Evolutionary conservation across 2,113 vertebrate species (phyloP), one percentile per base, ranked within the genome.

Genomic region (Machaerirhynchus nigripectus): DNA sequence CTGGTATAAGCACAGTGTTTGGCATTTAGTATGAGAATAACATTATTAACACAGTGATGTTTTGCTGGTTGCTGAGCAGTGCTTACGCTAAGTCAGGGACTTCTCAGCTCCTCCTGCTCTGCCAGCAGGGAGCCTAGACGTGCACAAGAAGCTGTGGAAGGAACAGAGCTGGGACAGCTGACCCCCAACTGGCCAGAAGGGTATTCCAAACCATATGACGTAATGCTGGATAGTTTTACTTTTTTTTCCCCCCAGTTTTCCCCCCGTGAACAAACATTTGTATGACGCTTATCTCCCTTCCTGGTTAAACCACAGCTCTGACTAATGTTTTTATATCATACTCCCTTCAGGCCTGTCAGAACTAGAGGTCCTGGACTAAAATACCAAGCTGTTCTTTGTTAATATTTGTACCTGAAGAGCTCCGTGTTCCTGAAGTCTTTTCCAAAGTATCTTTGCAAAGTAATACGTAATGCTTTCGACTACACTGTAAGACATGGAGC

Each of bases 181-280:
- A 74, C 16, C 18, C 18, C 22, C 18, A 40, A 0, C 9, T 28
- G n/a, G 19, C 22, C 18, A 19, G 33, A 40, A 22, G 31, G 40
- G 18, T 55, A 42, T 68, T 55, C 61, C 35, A 42, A 18, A 28
- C 9, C 11, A 4, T 17, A 33, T 21, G 40, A 60, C 13, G 28
- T 37, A 60, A 47, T 42, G 30, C 26, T 68, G 46, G 7, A 40
- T 18, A 30, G 11, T 28, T 60, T 53, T 60, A 37, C 17, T 13
- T 50, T 13, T 44, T 44, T 16, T 13, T 9, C 2, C 1, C 2
- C 16, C 2, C 14, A 27, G 0, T 35, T 31, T 16, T 75, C 3
- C 22, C 2, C 0, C 17, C 33, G 6, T 55, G 27, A 61, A 16
- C 11, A 68, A 67, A 61, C 5, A 19, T 53, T 40, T 60, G 0